These are phyloP conservation scores for Ariopsis seemanni DNA, from an alignment of 2,113 vertebrate genomes.

Conservation along the genomic window DNA sequence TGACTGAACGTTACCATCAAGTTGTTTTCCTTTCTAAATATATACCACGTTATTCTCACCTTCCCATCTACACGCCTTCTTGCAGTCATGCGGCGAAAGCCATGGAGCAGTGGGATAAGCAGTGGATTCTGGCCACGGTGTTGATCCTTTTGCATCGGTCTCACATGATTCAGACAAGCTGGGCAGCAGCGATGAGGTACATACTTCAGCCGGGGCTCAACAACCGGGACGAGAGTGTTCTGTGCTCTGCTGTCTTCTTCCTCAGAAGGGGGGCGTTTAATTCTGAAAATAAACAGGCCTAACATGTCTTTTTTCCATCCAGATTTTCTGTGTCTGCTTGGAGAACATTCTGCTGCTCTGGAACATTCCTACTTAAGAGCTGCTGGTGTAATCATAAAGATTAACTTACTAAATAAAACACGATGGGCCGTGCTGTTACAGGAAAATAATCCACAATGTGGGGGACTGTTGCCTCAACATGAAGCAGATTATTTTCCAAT, in stretches of 20 bases:
- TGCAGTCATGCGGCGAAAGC: conserved; percentile 82
- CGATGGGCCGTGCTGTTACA: not conserved
- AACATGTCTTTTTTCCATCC: not conserved
- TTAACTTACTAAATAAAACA: not conserved
- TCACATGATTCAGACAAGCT: conserved; percentile 72
- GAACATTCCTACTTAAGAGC: not conserved
- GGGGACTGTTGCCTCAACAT: not conserved
- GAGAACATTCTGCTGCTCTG: not conserved
- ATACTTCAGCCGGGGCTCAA: conserved; percentile 73
- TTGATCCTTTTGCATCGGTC: conserved; percentile 62
- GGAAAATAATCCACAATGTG: not conserved
- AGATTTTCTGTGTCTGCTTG: not conserved
- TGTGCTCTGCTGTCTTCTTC: not conserved
- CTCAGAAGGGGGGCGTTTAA: conserved; percentile 28
- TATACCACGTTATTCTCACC: conserved; percentile 23
- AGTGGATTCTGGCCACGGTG: conserved; percentile 81
- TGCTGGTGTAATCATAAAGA: not conserved
- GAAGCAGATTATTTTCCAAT: not conserved
- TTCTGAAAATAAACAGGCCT: conserved; percentile 3
- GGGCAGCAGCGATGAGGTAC: conserved; percentile 71
- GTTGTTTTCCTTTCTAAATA: not conserved
- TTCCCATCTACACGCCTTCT: conserved; percentile 79
- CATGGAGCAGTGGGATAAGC: conserved; percentile 79
- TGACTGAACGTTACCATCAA: not conserved
- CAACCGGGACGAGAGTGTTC: conserved; percentile 59